Evolutionary conservation across 2,113 vertebrate species (phyloP).

Genomic region (Oncorhynchus tshawytscha): DNA sequence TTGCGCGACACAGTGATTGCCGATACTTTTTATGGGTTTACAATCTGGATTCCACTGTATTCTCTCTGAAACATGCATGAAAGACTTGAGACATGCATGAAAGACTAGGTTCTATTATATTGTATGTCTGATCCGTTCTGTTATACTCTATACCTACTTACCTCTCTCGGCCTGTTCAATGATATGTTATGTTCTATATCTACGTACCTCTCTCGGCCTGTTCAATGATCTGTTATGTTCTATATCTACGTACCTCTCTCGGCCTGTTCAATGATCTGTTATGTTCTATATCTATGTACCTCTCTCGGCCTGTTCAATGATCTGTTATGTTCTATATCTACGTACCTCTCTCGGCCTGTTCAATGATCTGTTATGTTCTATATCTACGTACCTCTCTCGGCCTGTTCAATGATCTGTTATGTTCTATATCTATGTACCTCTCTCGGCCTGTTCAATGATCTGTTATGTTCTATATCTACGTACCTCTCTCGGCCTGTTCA

Average conservation of each 20-base stretch:
- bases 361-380: too few relatives aligned
- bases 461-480: too few relatives aligned
- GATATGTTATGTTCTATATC: constrained; percentile 70
- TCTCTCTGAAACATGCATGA: background rate
- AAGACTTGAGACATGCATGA: background rate
- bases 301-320: constrained; percentile 84
- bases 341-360: too few relatives aligned
- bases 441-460: too few relatives aligned
- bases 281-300: constrained; percentile 64
- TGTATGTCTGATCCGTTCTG: background rate
- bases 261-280: constrained; percentile 92
- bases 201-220: constrained; percentile 89
- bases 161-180: constrained; percentile 84
- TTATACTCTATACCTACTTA: constrained; percentile 41
- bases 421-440: too few relatives aligned
- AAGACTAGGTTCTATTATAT: background rate
- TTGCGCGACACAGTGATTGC: too few relatives aligned
- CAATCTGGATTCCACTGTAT: background rate
- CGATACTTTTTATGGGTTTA: background rate
- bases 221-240: constrained; percentile 83
- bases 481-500: too few relatives aligned
- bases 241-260: constrained; percentile 80
- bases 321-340: too few relatives aligned
- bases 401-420: too few relatives aligned
- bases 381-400: too few relatives aligned